Percentiles rank a stretch among this genome's conserved stretches.
These are phyloP conservation scores for Formica exsecta DNA, from an alignment of 1,140 invertebrate genomes.

Conservation along the genomic window DNA sequence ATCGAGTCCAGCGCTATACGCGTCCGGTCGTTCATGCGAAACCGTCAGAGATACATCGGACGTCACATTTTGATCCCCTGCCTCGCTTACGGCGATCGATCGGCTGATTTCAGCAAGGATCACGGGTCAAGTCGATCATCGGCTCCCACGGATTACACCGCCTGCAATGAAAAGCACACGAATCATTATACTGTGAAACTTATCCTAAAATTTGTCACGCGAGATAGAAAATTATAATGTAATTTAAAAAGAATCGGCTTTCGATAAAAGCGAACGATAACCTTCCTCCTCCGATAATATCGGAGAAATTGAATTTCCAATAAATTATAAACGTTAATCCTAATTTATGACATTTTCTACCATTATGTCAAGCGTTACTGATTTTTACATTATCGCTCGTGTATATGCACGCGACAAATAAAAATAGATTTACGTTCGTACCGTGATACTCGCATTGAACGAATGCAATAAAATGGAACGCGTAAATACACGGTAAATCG, in stretches of 20 bases:
- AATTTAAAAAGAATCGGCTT: not conserved
- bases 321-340: conserved; percentile 1
- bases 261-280: not conserved
- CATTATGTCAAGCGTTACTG: not conserved
- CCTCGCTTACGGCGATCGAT: conserved; percentile 59
- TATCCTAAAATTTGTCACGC: not conserved
- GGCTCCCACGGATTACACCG: conserved; percentile 51
- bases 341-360: not conserved
- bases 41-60: conserved; percentile 49
- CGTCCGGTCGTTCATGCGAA: conserved; percentile 59
- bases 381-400: conserved; percentile 8
- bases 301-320: not conserved
- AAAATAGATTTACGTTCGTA: conserved; percentile 37
- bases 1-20: conserved; percentile 56
- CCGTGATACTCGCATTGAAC: conserved; percentile 9
- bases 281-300: not conserved
- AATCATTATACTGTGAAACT: not conserved
- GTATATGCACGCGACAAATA: conserved; percentile 21
- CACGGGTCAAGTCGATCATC: conserved; percentile 41
- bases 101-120: conserved; percentile 56
- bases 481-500: conserved; percentile 37
- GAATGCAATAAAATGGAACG: conserved; percentile 47
- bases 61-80: conserved; percentile 70
- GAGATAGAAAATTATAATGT: not conserved
- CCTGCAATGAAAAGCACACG: conserved; percentile 36